These are phyloP conservation scores for Laspeyria flexula DNA, from an alignment of 2,888 invertebrate species.

Conservation along the genomic window DNA sequence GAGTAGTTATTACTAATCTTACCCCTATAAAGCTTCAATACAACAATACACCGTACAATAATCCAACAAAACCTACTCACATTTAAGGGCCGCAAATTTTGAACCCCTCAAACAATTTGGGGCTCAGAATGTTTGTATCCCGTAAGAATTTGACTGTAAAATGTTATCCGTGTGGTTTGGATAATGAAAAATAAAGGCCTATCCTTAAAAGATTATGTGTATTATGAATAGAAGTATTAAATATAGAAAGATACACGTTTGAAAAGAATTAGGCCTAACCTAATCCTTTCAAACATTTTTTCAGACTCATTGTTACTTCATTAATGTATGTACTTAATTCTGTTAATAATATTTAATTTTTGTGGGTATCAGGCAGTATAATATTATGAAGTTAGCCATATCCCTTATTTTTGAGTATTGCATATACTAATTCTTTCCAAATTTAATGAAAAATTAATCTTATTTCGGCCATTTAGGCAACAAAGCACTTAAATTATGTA, in stretches of 20 bases:
- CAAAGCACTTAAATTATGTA: too few species aligned
- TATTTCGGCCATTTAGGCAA: too few species aligned
- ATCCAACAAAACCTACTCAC: conserved; percentile 2
- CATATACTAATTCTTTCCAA: too few species aligned
- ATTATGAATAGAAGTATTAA: neutral
- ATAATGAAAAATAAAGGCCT: conserved; percentile 3
- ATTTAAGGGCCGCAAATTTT: conserved; percentile 3
- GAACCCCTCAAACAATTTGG: conserved; percentile 8
- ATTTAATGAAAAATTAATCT: too few species aligned
- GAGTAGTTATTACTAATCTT: neutral
- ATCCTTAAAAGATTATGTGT: neutral
- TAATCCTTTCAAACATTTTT: too few species aligned
- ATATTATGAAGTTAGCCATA: too few species aligned
- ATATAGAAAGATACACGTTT: neutral
- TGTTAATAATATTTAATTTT: too few species aligned
- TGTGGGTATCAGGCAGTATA: too few species aligned
- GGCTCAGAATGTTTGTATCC: conserved; percentile 10
- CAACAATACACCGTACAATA: neutral
- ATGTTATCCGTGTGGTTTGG: conserved; percentile 2
- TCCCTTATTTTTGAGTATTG: too few species aligned
- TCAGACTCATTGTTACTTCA: too few species aligned
- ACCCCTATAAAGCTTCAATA: conserved; percentile 6
- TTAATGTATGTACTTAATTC: too few species aligned
- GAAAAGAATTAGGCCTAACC: too few species aligned
- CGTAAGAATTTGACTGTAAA: conserved; percentile 22